Conservation (phyloP, 2,113 vertebrate genomes). For the Brienomyrus longianalis region DNA sequence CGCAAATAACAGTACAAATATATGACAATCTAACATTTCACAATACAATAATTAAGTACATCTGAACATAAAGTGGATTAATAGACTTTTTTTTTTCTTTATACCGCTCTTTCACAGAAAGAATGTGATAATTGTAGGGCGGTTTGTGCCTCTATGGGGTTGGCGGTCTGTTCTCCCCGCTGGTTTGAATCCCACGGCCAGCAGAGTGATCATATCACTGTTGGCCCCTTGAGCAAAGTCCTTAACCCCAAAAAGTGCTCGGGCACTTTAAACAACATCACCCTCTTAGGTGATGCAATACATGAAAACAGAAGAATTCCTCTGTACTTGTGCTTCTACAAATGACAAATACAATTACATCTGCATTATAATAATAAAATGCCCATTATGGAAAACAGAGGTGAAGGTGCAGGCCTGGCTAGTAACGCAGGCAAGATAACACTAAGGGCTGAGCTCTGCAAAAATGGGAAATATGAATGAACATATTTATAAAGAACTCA, state of each 20-base stretch:
- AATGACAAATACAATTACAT: background rate
- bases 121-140: conserved; percentile 34
- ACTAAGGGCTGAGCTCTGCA: background rate
- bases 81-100: background rate
- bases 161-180: background rate
- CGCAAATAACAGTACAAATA: background rate
- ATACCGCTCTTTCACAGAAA: conserved; percentile 64
- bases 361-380: conserved; percentile 2
- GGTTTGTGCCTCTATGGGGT: background rate
- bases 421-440: background rate
- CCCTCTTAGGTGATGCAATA: background rate
- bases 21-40: background rate
- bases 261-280: background rate
- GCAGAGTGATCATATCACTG: background rate
- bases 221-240: background rate
- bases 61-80: background rate
- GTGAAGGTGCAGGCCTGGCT: background rate
- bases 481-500: conserved; percentile 19
- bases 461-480: conserved; percentile 19
- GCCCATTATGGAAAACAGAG: background rate
- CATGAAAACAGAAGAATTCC: background rate
- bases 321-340: background rate
- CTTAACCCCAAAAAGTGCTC: background rate
- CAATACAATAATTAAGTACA: background rate
- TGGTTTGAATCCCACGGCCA: background rate